Base-by-base conservation (phyloP, 2,113 vertebrate species). In the Sylvietta virens region DNA sequence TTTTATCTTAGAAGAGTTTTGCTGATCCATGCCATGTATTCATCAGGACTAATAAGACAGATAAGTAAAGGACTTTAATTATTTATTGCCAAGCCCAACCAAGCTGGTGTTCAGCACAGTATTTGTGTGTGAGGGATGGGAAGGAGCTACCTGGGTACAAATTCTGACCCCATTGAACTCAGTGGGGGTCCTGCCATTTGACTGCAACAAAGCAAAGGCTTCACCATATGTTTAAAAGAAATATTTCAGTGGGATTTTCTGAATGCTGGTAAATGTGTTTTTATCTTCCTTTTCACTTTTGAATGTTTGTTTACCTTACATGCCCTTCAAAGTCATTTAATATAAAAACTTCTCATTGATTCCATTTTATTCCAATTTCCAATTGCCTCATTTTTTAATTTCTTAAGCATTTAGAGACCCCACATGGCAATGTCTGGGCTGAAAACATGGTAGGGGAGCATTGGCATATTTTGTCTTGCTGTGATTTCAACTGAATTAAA, bases 31-130 rank as follows among this genome's bases (percentile, higher is more conserved):
- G n/a, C 78, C 77, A 45, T 35, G 7, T 65, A 62, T 87, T 80
- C 92, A 31, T 81, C 81, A 60, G 95, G 95, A 90, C 67, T 88
- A 84, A 51, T 60, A 50, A 84, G 86, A 96, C 70, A 94, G 95
- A 88, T 85, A 94, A 90, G 95, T 89, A 57, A 94, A 95, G 60
- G 81, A 61, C 42, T 87, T 93, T 53, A n/a, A 33, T 72, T 94
- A 37, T 69, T 95, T 88, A 33, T 84, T 88, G 69, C 77, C 92
- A 42, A 23, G 35, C 77, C 86, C 10, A 39, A 45, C 58, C 90
- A 70, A 54, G 33, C 7, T 69, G 15, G 33, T 81, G 65, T 69
- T 94, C 80, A 86, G 58, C 35, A 20, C 15, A 5, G 2, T 31
- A 22, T 77, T 27, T 28, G 31, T 23, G 33, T 33, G 2, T 15